Percentiles rank a stretch among this genome's conserved stretches.
These are phyloP conservation scores for Etheostoma cragini DNA, from an alignment of 2,113 vertebrate genomes.

Conservation along the genomic window DNA sequence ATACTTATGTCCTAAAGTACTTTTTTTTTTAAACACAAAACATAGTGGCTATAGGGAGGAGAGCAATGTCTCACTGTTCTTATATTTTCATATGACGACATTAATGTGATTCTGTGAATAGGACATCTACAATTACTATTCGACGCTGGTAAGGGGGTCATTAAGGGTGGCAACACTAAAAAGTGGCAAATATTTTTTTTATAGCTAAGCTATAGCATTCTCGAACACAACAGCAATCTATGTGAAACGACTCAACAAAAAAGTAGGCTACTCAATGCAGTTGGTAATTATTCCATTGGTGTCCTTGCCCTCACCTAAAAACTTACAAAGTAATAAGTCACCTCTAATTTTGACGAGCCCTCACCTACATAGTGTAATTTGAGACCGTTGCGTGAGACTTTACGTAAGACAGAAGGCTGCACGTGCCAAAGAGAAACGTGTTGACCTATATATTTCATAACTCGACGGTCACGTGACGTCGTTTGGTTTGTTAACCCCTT, in stretches of 20 bases:
- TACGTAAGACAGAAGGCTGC: conserved; percentile 74
- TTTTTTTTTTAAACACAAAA: too few species aligned
- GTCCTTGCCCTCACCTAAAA: neutral
- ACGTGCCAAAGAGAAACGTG: conserved; percentile 79
- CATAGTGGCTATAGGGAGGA: accelerated
- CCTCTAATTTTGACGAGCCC: neutral
- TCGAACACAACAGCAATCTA: neutral
- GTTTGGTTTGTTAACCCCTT: conserved; percentile 64
- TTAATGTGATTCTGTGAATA: neutral
- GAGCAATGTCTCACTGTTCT: conserved; percentile 37
- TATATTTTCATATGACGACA: neutral
- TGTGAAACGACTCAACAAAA: neutral
- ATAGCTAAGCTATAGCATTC: neutral
- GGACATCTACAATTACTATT: neutral
- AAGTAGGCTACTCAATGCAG: neutral
- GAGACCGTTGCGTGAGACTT: conserved; percentile 79
- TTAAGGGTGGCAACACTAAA: neutral
- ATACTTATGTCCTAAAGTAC: too few species aligned
- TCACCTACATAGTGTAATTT: conserved; percentile 78
- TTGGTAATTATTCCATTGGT: neutral
- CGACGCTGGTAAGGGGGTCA: neutral
- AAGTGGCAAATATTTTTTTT: neutral
- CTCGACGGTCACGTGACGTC: conserved; percentile 65
- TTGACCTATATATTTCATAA: conserved; percentile 85
- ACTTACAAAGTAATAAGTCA: neutral